Conservation (phyloP, 2,113 vertebrate genomes). For the Rhineura floridana region DNA sequence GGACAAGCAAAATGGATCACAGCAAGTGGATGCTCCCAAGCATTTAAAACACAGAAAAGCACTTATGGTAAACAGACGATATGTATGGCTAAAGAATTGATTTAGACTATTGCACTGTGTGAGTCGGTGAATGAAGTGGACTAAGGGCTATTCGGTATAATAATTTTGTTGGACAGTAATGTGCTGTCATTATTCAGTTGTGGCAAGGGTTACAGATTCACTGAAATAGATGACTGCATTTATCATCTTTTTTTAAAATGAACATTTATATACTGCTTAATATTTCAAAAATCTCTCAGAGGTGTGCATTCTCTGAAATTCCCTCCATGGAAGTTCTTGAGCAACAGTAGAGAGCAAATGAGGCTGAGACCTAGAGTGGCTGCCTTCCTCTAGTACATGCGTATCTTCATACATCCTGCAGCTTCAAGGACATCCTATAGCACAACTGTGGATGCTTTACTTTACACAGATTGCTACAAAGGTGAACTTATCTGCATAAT, state of each 20-base stretch:
- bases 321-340: background rate
- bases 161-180: background rate
- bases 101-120: background rate
- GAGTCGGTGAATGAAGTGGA: background rate
- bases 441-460: background rate
- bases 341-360: background rate
- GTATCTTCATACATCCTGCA: background rate
- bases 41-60: background rate
- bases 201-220: background rate
- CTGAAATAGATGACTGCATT: background rate
- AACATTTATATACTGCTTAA: background rate
- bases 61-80: background rate
- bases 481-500: conserved; percentile 17
- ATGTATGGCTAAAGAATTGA: background rate
- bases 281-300: too few relatives aligned
- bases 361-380: background rate
- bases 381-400: background rate
- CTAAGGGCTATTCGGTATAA: background rate
- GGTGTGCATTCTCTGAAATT: background rate
- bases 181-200: background rate
- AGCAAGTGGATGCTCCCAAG: background rate
- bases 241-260: background rate
- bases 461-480: conserved; percentile 25
- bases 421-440: conserved; percentile 8
- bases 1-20: background rate